Conservation (phyloP, 1,140 invertebrate genomes). For the Ridgeia piscesae region DNA sequence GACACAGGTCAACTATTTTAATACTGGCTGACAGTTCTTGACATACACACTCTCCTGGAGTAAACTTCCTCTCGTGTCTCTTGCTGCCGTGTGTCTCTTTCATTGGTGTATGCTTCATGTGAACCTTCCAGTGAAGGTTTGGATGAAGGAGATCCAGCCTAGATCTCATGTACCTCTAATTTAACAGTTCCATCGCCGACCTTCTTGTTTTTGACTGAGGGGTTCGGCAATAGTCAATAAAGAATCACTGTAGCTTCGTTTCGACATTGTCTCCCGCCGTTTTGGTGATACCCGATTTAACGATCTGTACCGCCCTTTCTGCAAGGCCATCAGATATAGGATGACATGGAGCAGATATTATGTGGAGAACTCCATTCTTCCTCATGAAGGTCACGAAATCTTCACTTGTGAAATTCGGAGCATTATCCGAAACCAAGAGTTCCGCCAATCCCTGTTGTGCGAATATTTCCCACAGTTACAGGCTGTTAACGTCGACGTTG, state of each 20-base stretch:
- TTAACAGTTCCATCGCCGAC: neutral
- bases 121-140: neutral
- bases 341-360: neutral
- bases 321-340: neutral
- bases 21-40: neutral
- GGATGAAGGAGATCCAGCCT: constrained; percentile 11
- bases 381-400: constrained; percentile 4
- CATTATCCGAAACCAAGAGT: neutral
- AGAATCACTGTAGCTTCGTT: neutral
- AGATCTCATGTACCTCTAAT: neutral
- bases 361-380: neutral
- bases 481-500: neutral
- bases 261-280: neutral
- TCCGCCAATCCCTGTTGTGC: no score
- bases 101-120: neutral
- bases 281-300: neutral
- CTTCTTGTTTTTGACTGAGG: neutral
- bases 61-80: neutral
- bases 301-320: neutral
- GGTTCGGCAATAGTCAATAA: neutral
- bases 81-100: neutral
- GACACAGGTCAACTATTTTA: neutral
- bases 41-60: neutral
- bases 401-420: neutral
- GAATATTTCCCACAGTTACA: neutral